phyloP scores from a whole-genome alignment of 2,113 vertebrate genomes.

The Nyctibius bracteatus region DNA sequence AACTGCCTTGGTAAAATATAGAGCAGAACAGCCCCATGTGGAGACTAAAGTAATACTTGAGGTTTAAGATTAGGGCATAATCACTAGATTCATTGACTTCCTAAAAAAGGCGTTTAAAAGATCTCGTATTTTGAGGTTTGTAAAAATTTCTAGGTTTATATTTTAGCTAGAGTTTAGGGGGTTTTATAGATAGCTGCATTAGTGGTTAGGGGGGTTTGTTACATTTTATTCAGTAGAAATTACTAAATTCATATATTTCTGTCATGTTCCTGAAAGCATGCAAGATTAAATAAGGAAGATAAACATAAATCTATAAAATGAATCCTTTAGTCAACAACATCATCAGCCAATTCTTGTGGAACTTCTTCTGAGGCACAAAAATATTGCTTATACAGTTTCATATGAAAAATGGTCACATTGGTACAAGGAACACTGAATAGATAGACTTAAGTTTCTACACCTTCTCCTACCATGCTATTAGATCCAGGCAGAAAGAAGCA shows the following conservation, averaged over 20 bases:
- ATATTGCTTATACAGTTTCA: neutral
- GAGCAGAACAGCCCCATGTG: neutral
- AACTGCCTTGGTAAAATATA: neutral
- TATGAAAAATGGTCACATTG: neutral
- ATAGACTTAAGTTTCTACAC: neutral
- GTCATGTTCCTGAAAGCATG: neutral
- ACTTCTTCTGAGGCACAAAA: neutral
- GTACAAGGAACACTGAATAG: neutral
- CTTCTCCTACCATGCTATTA: neutral
- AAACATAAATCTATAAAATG: neutral
- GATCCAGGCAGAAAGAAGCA: neutral
- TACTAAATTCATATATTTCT: neutral
- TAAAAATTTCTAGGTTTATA: neutral
- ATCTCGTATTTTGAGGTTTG: neutral
- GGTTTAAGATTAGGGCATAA: neutral
- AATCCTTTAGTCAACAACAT: neutral
- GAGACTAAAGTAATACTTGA: neutral
- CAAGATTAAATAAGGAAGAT: neutral
- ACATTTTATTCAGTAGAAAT: neutral
- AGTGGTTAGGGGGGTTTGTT: neutral
- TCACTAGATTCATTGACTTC: neutral
- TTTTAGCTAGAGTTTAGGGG: neutral
- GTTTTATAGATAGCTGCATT: neutral
- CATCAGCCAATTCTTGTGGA: neutral
- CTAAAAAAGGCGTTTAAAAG: neutral